Conservation (phyloP, 2,888 invertebrate species). For the Drosophila cognata region DNA sequence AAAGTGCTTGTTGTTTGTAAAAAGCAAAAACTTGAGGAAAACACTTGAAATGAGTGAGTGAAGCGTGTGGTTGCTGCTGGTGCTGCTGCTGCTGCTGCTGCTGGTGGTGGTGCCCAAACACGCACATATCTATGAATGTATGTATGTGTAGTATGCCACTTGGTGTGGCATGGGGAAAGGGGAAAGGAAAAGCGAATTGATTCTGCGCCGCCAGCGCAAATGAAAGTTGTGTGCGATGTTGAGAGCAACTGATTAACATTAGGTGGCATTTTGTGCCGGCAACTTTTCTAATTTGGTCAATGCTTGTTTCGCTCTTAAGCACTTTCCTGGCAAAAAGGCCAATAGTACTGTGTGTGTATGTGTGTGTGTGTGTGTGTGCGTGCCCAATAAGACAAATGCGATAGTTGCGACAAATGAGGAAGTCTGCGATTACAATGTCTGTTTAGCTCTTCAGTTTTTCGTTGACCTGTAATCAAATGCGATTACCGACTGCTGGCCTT, state of each 20-base stretch:
- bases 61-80: conserved; percentile 30
- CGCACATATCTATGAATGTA: conserved; percentile 31
- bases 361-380: conserved; percentile 28
- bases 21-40: conserved; percentile 40
- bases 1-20: conserved; percentile 20
- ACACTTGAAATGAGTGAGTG: conserved; percentile 46
- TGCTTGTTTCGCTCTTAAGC: conserved; percentile 54
- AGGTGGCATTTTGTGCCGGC: conserved; percentile 39
- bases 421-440: conserved; percentile 51
- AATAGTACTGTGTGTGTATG: not conserved
- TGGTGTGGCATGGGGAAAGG: conserved; percentile 6
- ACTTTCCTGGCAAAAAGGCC: conserved; percentile 56
- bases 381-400: conserved; percentile 38
- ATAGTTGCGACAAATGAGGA: conserved; percentile 53
- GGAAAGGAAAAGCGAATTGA: conserved; percentile 40
- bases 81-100: not conserved
- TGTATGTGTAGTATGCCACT: not conserved
- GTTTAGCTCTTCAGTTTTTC: conserved; percentile 9
- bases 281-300: conserved; percentile 70
- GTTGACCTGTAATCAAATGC: conserved; percentile 60
- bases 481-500: conserved; percentile 65
- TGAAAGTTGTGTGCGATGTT: conserved; percentile 62
- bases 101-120: conserved; percentile 30
- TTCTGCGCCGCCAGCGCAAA: conserved; percentile 69
- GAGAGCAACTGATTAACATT: conserved; percentile 41